Percentiles rank a stretch among this genome's conserved stretches.
Conservation (phyloP, 1,140 invertebrate genomes). For the Melanaphis sacchari region DNA sequence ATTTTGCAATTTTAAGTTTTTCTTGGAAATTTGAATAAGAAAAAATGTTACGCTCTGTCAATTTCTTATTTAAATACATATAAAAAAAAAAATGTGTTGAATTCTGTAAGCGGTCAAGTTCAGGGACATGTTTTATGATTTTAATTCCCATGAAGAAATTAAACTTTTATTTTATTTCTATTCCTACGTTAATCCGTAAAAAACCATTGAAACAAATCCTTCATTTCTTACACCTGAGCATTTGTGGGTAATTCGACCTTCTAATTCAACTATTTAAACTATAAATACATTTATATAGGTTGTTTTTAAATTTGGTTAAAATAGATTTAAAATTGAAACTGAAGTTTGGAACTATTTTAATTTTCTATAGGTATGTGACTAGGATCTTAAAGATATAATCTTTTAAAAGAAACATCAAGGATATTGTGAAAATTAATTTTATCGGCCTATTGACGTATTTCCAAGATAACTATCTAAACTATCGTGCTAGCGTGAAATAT, state of each 20-base stretch:
- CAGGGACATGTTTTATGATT: slow-evolving; percentile 29
- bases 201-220: background rate
- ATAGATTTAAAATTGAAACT: background rate
- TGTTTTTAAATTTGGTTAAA: background rate
- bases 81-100: background rate
- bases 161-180: background rate
- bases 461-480: background rate
- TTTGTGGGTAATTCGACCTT: background rate
- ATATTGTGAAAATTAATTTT: background rate
- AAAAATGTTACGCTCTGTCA: background rate
- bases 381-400: background rate
- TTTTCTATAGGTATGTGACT: background rate
- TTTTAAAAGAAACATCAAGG: background rate
- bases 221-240: background rate
- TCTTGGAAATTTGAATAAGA: background rate
- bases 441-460: background rate
- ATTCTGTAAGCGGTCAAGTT: slow-evolving; percentile 1
- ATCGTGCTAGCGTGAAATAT: background rate
- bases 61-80: background rate
- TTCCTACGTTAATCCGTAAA: background rate
- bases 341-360: background rate
- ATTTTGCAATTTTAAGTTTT: background rate
- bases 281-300: background rate
- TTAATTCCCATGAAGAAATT: slow-evolving; percentile 1
- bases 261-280: background rate